Evolutionary conservation across 2,113 vertebrate genomes (phyloP), one percentile per base, ranked within the genome.

Genomic region (Larimichthys polyactis): DNA sequence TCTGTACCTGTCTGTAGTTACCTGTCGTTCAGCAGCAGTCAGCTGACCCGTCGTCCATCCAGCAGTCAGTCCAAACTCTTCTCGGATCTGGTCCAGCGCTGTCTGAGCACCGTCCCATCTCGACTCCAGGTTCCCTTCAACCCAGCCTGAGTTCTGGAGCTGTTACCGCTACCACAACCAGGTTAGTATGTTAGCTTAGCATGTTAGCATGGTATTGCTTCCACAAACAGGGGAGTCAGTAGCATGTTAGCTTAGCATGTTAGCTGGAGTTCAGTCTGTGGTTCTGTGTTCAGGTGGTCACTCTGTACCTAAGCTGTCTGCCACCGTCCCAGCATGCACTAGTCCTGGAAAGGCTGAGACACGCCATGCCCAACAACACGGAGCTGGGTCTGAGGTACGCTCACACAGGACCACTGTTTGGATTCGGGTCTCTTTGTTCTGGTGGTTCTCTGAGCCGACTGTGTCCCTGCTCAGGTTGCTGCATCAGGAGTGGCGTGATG

Each of bases 121-220:
- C 94, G 97, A 48, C 95, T 97, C 67, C 95, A 96, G 79, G 94
- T 97, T 75, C 97, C 98, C 74, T 97, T 97, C 95, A 97, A 97
- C 92, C 96, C 97, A 12, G 96, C 97, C 32, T n/a, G 94, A 96
- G 92, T 99, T 97, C 92, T 99, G 98, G 97, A 99, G 95, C 96
- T 97, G 96, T 94, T 99, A 96, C 92, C 92, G 94, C 89, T 99
- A 99, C 94, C 98, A 99, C 94, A 99, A 99, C 94, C 95, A 96
- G 98, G 98, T 36, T 36, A 7, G 32, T 1, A 36, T 36, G 32
- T 36, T 36, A 36, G 32, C 32, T 36, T 8, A 36, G 32, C 32
- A 8, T 36, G 32, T 36, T 36, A 36, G 32, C 32, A 36, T 36
- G 32, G 6, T 7, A 36, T 36, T 36, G 32, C 32, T 36, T 36